Conservation (phyloP, 2,888 invertebrate species). For the Pseudococcus jackbeardsleyi region DNA sequence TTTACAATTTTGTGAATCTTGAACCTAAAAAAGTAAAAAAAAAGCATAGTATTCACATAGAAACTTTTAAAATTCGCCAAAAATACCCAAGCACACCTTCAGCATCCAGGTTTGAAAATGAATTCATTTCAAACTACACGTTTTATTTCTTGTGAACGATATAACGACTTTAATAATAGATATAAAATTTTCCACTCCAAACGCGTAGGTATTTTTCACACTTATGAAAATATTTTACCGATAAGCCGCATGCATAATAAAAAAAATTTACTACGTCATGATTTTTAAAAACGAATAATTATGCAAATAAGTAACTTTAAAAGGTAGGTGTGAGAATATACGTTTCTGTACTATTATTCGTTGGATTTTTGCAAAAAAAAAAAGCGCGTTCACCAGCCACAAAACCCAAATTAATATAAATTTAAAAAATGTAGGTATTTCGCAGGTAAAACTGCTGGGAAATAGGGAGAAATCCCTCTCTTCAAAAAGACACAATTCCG, state of each 20-base stretch:
- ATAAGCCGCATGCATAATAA: slow-evolving; percentile 42
- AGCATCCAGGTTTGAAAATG: not conserved
- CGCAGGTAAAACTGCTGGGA: not conserved
- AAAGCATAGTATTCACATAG: too few species aligned
- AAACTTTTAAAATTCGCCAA: too few species aligned
- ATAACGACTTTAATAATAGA: not conserved
- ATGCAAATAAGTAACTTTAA: slow-evolving; percentile 25
- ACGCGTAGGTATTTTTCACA: not conserved
- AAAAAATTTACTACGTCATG: slow-evolving; percentile 43
- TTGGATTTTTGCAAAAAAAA: slow-evolving; percentile 1
- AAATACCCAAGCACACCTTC: not conserved
- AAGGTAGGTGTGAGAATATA: not conserved
- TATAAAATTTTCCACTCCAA: not conserved
- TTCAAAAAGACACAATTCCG: not conserved
- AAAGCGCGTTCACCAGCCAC: not conserved
- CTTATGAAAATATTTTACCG: not conserved
- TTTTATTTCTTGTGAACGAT: not conserved
- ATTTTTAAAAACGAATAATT: slow-evolving; percentile 44
- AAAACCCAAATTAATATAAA: slow-evolving; percentile 26
- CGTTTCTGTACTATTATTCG: not conserved
- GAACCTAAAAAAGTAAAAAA: too few species aligned
- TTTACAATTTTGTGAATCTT: too few species aligned
- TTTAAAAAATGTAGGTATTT: slow-evolving; percentile 13
- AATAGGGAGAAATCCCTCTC: not conserved
- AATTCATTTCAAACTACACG: not conserved